Conservation (phyloP, 2,113 vertebrate species). For the Channa maculata region DNA sequence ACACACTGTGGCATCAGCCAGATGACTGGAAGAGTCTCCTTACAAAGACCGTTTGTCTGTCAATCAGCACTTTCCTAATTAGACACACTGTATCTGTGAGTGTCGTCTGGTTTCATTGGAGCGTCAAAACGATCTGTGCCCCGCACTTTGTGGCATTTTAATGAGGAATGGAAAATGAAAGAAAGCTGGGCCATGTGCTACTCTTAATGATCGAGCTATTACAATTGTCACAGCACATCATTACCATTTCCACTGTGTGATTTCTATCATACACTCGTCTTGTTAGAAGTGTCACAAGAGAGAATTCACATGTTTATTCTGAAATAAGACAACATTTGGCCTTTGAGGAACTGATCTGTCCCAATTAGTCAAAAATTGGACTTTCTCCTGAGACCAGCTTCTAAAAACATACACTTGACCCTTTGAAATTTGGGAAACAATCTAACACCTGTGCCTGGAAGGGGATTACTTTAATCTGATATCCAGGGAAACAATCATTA, state of each 20-base stretch:
- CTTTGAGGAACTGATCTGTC: constrained; percentile 36
- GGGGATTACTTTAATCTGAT: constrained; percentile 43
- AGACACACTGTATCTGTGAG: constrained; percentile 42
- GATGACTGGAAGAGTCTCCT: constrained; percentile 12
- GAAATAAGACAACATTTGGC: constrained; percentile 41
- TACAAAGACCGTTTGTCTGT: constrained; percentile 33
- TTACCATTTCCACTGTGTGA: constrained; percentile 52
- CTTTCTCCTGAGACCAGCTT: constrained; percentile 51
- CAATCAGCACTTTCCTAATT: constrained; percentile 56
- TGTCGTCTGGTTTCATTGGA: constrained; percentile 40
- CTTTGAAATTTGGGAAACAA: constrained; percentile 46
- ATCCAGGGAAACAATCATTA: constrained; percentile 38
- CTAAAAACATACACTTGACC: constrained; percentile 55
- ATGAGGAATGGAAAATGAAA: constrained; percentile 52
- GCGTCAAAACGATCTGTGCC: constrained; percentile 23
- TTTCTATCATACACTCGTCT: constrained; percentile 47
- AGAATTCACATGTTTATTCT: constrained; percentile 38
- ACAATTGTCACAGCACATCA: constrained; percentile 43
- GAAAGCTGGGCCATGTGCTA: constrained; percentile 45
- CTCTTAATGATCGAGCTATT: constrained; percentile 43
- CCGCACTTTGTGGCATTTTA: constrained; percentile 38
- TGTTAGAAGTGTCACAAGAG: constrained; percentile 59
- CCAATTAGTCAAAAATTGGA: constrained; percentile 60
- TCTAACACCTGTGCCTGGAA: constrained; percentile 54
- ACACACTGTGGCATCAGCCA: constrained; percentile 7